Evolutionary conservation across 2,888 invertebrate genomes (phyloP).

Genomic region (Pristionchus mayeri): DNA sequence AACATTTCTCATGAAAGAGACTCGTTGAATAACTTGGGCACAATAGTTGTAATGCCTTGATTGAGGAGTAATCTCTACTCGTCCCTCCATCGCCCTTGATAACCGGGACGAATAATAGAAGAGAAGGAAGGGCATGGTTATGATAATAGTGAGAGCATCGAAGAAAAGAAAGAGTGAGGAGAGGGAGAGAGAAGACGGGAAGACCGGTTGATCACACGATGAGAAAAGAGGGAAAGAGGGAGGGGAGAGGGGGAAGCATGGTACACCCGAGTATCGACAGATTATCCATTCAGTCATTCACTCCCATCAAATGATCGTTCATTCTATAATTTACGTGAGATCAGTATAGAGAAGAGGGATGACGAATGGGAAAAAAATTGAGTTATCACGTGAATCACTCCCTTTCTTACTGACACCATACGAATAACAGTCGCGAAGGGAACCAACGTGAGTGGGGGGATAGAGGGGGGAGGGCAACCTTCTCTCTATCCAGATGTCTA

Average conservation of each 20-base stretch:
- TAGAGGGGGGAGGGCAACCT: neutral
- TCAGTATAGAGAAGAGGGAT: no score
- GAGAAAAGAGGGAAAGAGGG: constrained; percentile 6
- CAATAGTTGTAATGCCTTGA: neutral
- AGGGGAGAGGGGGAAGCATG: constrained; percentile 47
- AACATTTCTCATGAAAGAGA: no score
- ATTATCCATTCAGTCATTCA: neutral
- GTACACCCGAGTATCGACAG: neutral
- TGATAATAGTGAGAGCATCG: constrained; percentile 42
- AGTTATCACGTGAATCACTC: neutral
- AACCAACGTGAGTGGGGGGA: neutral
- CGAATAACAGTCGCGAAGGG: neutral
- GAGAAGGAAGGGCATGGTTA: constrained; percentile 21
- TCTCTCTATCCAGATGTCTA: neutral
- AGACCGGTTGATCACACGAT: constrained; percentile 31
- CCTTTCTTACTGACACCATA: neutral
- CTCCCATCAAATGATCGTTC: constrained; percentile 18
- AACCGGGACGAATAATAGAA: constrained; percentile 1
- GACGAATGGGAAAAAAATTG: no score
- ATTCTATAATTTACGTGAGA: constrained; percentile 13
- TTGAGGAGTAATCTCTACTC: neutral
- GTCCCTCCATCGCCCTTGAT: neutral
- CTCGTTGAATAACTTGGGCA: neutral
- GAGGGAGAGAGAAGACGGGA: constrained; percentile 40
- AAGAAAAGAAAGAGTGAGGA: constrained; percentile 7